Percentiles rank a stretch among this genome's conserved stretches.
phyloP scores from a whole-genome alignment of 2,113 vertebrate genomes.

The Heterochromis multidens region DNA sequence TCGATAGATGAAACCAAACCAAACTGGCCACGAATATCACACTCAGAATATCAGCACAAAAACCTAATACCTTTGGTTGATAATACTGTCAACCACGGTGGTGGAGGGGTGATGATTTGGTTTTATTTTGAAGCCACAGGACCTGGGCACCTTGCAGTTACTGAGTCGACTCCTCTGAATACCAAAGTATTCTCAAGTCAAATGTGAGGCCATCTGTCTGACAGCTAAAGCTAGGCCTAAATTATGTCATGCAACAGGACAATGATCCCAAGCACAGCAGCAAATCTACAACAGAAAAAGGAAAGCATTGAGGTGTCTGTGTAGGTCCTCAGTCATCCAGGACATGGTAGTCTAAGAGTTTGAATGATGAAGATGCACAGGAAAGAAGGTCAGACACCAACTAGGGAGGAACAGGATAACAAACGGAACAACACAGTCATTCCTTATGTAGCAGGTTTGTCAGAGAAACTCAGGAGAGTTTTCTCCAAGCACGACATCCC shows the following conservation, averaged over 20 bases:
- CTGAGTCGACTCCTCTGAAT: background rate
- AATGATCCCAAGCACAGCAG: background rate
- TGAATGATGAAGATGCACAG: too few relatives aligned
- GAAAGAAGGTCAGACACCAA: too few relatives aligned
- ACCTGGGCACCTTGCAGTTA: background rate
- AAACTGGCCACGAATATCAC: background rate
- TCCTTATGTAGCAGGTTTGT: too few relatives aligned
- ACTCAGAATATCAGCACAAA: background rate
- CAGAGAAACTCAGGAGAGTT: too few relatives aligned
- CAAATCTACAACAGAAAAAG: background rate
- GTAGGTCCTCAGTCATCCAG: too few relatives aligned
- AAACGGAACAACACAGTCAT: too few relatives aligned
- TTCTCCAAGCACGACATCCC: too few relatives aligned
- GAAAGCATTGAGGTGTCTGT: too few relatives aligned
- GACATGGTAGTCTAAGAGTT: too few relatives aligned
- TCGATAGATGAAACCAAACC: background rate
- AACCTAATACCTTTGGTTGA: background rate
- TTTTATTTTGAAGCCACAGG: background rate
- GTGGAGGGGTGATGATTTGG: background rate
- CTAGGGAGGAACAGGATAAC: too few relatives aligned
- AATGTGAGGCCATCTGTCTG: background rate
- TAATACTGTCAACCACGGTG: background rate
- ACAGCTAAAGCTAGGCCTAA: background rate
- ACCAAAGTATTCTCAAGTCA: background rate
- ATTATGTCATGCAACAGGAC: too few relatives aligned